phyloP scores from a whole-genome alignment of 53 echinoderm and acorn worm species.

The Stichopus horrens region DNA sequence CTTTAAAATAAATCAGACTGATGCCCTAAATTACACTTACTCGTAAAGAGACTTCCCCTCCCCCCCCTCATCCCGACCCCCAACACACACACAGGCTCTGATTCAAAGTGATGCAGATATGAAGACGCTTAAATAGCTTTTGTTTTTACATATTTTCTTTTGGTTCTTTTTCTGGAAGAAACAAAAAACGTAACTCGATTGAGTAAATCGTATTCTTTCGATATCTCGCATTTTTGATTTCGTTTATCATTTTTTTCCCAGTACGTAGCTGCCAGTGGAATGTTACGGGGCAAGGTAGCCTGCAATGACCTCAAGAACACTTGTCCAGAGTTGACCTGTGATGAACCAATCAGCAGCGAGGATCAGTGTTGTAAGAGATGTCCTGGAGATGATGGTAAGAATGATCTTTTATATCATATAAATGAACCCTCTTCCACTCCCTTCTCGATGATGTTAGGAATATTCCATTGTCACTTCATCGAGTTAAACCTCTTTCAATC shows the following conservation, averaged over 20 bases:
- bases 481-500: too few relatives aligned
- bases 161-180: too few relatives aligned
- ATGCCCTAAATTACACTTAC: too few relatives aligned
- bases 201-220: too few relatives aligned
- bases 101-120: too few relatives aligned
- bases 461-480: too few relatives aligned
- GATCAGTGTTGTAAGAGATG: constrained; percentile 91
- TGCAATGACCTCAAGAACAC: constrained; percentile 71
- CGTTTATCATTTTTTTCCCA: not conserved
- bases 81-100: too few relatives aligned
- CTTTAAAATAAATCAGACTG: not conserved
- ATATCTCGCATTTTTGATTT: not conserved
- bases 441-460: too few relatives aligned
- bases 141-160: not conserved
- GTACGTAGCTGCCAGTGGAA: constrained; percentile 64
- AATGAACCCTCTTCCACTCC: not conserved
- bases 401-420: not conserved
- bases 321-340: constrained; percentile 64
- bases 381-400: constrained; percentile 42
- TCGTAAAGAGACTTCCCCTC: too few relatives aligned
- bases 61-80: too few relatives aligned
- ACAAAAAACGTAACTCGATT: too few relatives aligned
- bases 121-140: too few relatives aligned
- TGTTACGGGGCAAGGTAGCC: constrained; percentile 52
- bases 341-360: constrained; percentile 67